Evolutionary conservation across 2,113 vertebrate species (phyloP), one percentile per base, ranked within the genome.

Genomic region (Ochotona curzoniae): DNA sequence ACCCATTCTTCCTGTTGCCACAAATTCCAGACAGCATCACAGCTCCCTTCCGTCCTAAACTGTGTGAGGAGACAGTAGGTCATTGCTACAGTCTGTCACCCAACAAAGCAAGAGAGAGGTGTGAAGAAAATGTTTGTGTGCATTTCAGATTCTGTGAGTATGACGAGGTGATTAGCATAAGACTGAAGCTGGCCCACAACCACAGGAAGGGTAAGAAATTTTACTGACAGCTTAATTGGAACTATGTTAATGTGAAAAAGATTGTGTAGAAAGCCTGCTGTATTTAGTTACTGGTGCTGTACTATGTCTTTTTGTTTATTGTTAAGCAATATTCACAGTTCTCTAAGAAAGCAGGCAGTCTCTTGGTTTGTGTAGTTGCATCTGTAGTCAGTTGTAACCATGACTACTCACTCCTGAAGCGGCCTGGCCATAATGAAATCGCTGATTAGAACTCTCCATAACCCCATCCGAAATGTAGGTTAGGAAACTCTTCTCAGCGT

Each of bases 1-100:
- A 98, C 98, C 98, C 98, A 97, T 98, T 98, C 94, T 98, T 98
- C 98, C 95, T 98, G 97, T 98, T 98, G 67, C 94, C 96, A 95
- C 97, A 94, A 97, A 95, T 96, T 97, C 93, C 97, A 98, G 98
- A 98, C 97, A 95, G 89, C 13, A 35, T 87, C 70, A 25, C 88
- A 92, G 69, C 89, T 93, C 92, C 96, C n/a, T 95, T 96, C 96
- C 87, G 95, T 96, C 91, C 86, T 95, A 94, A 93, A 87, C 95
- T 94, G 73, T 87, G 92, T 79, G 64, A 76, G 90, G 83, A 97
- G 97, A 97, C 97, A 97, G 96, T 25, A 44, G 92, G 96, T 94
- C 67, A 51, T 28, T 96, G 91, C 69, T 88, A 64, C 64, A 80
- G 61, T 76, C n/a, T 79, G 26, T 38, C 13, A 8, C 73, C 81